Base-by-base conservation (phyloP, 2,113 vertebrate genomes). In the Entelurus aequoreus region DNA sequence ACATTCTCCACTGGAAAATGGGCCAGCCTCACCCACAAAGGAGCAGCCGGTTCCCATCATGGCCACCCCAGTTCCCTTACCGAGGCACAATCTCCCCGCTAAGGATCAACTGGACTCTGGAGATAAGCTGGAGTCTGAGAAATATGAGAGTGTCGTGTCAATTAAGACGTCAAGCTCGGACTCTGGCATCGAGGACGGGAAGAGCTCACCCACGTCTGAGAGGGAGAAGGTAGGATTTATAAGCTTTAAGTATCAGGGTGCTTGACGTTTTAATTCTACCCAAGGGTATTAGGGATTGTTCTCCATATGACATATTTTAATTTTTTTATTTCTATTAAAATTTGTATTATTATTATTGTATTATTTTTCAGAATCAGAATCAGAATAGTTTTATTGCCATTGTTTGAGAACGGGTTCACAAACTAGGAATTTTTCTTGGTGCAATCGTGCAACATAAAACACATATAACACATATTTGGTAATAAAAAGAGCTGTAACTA, bases 141-240 rank as follows among this genome's bases (percentile, higher is more conserved):
- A 88, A 68, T 84, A 75, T 1, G 89, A 90, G 58, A 91, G 84
- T 1, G 87, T 88, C 52, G 79, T 66, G 21, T 80, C 89, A 1
- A 74, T 79, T 8, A 91, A 93, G 72, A 60, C 77, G 6, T 67
- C 73, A 46, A 85, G 76, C 77, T 89, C 79, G 0, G 87, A 90
- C 36, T 89, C 78, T 0, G 90, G 87, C 16, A 88, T 79, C 0
- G 91, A 94, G 57, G 89, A 90, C 7, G 84, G 84, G 38, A 89
- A 89, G 50, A 85, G 44, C 0, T 79, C 73, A 2, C 86, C 77
- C 0, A 82, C 87, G 0, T 82, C 80, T 0, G 89, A 90, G 62
- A 88, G 88, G 9, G 75, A 84, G n/a, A 91, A 90, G 77, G 77
- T 86, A 42, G 10, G 6, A 1, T 48, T 65, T 37, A 15, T 16